Percentiles rank a stretch among this genome's conserved stretches.
Evolutionary conservation across 2,888 invertebrate genomes (phyloP).

Genomic region (Epirrita christyi): DNA sequence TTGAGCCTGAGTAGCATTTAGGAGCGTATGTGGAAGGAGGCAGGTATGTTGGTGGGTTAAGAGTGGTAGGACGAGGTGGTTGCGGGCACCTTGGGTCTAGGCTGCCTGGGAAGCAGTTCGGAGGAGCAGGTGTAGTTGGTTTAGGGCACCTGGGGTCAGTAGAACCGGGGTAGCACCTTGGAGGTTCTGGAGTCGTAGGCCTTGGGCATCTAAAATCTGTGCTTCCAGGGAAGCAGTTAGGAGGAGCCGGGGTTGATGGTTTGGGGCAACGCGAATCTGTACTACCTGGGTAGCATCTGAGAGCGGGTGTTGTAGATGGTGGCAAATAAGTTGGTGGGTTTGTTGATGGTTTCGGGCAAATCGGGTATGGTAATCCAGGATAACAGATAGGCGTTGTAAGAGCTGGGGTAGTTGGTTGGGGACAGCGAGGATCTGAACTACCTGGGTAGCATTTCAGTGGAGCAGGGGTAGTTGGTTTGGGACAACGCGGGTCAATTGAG

Average conservation of each 20-base stretch:
- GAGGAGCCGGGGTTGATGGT: conserved; percentile 43
- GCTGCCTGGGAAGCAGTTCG: conserved; percentile 32
- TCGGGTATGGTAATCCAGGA: conserved; percentile 51
- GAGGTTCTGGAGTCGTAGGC: conserved; percentile 37
- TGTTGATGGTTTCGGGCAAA: conserved; percentile 49
- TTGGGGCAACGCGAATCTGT: conserved; percentile 43
- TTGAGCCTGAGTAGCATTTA: conserved; percentile 37
- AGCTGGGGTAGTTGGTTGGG: conserved; percentile 7
- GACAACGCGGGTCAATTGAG: conserved; percentile 23
- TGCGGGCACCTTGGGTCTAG: conserved; percentile 56
- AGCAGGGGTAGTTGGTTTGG: conserved; percentile 25
- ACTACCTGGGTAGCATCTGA: conserved; percentile 57
- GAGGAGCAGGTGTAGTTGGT: conserved; percentile 37
- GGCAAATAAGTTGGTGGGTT: conserved; percentile 47
- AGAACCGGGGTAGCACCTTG: conserved; percentile 31
- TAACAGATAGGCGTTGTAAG: conserved; percentile 47
- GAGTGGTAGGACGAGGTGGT: conserved; percentile 43
- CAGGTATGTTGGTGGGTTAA: conserved; percentile 45
- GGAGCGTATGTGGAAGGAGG: conserved; percentile 44
- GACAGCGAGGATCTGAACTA: conserved; percentile 28
- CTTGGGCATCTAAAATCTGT: conserved; percentile 39
- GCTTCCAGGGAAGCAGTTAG: conserved; percentile 42
- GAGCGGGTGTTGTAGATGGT: conserved; percentile 39
- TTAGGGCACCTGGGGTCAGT: conserved; percentile 46
- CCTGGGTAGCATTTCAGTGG: conserved; percentile 31